These are phyloP conservation scores for Pseudorasbora parva DNA, from an alignment of 2,113 vertebrate genomes.

Conservation along the genomic window DNA sequence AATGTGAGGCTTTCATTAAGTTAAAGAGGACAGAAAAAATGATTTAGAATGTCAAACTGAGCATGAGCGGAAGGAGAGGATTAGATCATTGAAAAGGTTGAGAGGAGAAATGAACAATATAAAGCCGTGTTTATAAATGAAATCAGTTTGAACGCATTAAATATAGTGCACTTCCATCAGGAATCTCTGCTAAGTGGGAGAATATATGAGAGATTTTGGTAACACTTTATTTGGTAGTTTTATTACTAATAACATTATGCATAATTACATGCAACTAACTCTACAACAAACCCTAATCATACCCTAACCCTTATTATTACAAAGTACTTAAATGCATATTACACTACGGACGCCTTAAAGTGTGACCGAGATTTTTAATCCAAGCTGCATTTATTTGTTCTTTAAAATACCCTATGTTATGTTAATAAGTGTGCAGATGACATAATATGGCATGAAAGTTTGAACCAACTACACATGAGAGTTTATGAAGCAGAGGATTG, in stretches of 20 bases:
- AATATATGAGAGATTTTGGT: too few relatives aligned
- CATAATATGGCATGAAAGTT: neutral
- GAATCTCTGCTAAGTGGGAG: neutral
- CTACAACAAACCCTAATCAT: too few relatives aligned
- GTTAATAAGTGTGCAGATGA: neutral
- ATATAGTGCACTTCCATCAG: neutral
- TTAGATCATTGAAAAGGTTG: neutral
- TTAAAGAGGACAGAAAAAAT: neutral
- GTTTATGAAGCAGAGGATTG: neutral
- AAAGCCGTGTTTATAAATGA: neutral
- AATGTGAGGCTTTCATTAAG: neutral
- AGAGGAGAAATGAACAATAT: neutral
- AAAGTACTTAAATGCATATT: too few relatives aligned
- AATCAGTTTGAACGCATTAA: neutral
- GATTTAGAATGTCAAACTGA: neutral
- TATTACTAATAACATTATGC: too few relatives aligned
- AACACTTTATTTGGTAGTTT: too few relatives aligned
- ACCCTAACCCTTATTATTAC: too few relatives aligned
- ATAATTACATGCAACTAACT: too few relatives aligned
- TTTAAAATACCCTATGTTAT: neutral
- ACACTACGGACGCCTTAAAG: too few relatives aligned
- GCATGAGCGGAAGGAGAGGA: neutral
- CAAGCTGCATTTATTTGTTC: neutral
- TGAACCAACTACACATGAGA: neutral
- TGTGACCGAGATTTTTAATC: too few relatives aligned